Base-by-base conservation (phyloP, 2,797 vertebrate species). In the Notolepis coatsorum region DNA sequence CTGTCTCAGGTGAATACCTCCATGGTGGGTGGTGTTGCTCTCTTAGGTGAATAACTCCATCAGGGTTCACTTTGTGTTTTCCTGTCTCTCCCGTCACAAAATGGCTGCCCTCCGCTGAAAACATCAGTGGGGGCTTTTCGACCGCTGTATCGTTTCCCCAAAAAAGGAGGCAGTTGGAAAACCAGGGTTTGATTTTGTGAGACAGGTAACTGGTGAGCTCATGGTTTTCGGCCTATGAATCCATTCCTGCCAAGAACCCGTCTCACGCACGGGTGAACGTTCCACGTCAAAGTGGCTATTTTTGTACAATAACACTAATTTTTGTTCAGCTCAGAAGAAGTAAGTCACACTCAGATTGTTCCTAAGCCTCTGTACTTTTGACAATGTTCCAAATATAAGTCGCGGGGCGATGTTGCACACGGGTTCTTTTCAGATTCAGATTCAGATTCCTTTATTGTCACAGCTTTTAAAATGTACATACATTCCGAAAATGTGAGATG, bases 161-260 rank as follows among this genome's bases (percentile, higher is more conserved):
- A 57, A 71, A 65, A 77, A 79, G 51, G 42, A 63, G 43, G 61
- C 49, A 48, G 30, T 1, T n/a, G 59, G 35, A 57, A 64, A 66
- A 71, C 15, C n/a, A 65, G 51, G 65, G 66, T 71, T 25, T 69
- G 80, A 73, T 77, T n/a, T 82, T 79, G 75, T 76, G 72, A 53
- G 79, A 48, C 70, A 66, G 48, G 63, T 74, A 60, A 65, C 9
- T 6, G n/a, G 31, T 80, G 80, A 84, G 73, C 63, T 85, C 63
- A 81, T 62, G 49, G 47, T 63, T 71, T 54, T 68, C 45, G 60
- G 45, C 51, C 35, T 23, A 0, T 4, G 35, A 2, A 7, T 59
- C 0, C 5, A 57, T 31, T 61, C 61, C 23, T 64, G 56, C 56
- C 53, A 25, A 61, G 38, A 74, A 51, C 3, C 33, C 17, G 43